A percentile compares a stretch with the other conserved stretches of the same genome.
Conservation (phyloP, 2,113 vertebrate genomes). For the Trematocara nigrifrons region DNA sequence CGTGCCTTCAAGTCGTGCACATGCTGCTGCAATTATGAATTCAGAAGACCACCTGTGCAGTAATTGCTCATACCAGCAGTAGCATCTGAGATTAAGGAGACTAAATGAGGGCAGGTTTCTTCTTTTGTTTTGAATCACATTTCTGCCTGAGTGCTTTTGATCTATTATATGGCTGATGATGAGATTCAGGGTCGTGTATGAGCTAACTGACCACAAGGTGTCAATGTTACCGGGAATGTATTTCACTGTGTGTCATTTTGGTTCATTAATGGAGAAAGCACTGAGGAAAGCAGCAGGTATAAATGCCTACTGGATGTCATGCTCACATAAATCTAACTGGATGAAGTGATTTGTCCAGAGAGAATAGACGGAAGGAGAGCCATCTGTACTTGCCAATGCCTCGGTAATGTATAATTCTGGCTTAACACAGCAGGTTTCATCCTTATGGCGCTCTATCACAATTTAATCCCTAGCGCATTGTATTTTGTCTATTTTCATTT, state of each 20-base stretch:
- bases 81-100: constrained; percentile 23
- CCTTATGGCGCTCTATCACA: not conserved
- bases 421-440: not conserved
- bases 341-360: constrained; percentile 24
- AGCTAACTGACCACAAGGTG: constrained; percentile 54
- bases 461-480: not conserved
- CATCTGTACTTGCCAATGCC: not conserved
- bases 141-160: not conserved
- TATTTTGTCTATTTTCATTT: not conserved
- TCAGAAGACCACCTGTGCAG: constrained; percentile 9
- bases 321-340: constrained; percentile 42
- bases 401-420: not conserved
- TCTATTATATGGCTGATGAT: constrained; percentile 15
- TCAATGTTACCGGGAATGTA: constrained; percentile 40
- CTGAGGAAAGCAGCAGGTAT: not conserved
- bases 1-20: not conserved
- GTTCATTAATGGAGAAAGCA: not conserved
- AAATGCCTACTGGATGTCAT: constrained; percentile 28
- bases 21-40: constrained; percentile 4
- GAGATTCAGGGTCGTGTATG: constrained; percentile 1
- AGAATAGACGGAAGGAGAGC: constrained; percentile 3
- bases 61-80: constrained; percentile 19
- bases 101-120: not conserved
- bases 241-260: not conserved
- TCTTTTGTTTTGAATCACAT: not conserved